A percentile compares a stretch with the other conserved stretches of the same genome.
These are phyloP conservation scores for Thamnophis sirtalis DNA, from an alignment of 2,113 vertebrate genomes.

Conservation along the genomic window DNA sequence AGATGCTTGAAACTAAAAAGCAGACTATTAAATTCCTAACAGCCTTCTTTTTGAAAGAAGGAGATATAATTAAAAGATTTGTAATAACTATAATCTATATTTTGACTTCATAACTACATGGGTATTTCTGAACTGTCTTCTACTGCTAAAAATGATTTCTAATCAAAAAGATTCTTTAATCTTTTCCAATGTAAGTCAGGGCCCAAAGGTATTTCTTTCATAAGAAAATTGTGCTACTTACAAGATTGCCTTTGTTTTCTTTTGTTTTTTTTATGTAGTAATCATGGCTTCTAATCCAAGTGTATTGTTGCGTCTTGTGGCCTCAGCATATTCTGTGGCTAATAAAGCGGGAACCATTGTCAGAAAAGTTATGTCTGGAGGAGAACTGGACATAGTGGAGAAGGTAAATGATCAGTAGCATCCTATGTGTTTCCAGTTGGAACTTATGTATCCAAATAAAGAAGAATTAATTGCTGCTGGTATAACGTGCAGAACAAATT, in stretches of 20 bases:
- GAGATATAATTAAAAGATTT: neutral
- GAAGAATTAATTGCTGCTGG: neutral
- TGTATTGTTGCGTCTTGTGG: conserved; percentile 86
- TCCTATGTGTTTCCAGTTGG: neutral
- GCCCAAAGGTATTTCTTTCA: neutral
- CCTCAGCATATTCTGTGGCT: conserved; percentile 81
- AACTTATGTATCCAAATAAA: neutral
- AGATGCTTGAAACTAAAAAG: neutral
- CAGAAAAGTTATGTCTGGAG: conserved; percentile 82
- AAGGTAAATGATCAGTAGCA: conserved; percentile 75
- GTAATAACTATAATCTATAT: neutral
- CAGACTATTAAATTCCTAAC: neutral
- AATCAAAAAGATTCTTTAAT: neutral
- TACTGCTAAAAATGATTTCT: neutral
- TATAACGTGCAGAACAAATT: neutral
- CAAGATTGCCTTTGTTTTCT: conserved; percentile 18
- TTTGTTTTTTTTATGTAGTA: conserved; percentile 27
- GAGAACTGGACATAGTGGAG: conserved; percentile 89
- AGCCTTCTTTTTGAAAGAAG: neutral
- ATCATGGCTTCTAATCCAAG: conserved; percentile 79
- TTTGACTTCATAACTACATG: neutral
- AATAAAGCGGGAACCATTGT: conserved; percentile 87
- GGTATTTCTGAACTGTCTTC: neutral
- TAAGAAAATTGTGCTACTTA: neutral
- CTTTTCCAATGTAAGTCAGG: neutral